phyloP scores from a whole-genome alignment of 2,888 invertebrate species.

The Clunio marinus region DNA sequence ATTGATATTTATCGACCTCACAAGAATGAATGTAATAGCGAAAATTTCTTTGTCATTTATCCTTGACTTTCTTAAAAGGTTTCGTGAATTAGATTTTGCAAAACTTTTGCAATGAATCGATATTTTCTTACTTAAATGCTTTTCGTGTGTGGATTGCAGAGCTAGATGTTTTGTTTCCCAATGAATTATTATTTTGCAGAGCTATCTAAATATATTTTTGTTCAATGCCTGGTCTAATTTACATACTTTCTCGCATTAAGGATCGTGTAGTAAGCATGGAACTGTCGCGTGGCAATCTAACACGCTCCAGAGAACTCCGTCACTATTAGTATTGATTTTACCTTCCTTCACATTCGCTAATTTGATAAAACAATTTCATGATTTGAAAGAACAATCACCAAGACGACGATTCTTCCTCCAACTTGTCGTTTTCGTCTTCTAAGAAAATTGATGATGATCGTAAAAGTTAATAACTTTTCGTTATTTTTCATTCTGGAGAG shows the following conservation, averaged over 20 bases:
- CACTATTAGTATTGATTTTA: background rate
- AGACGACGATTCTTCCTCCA: background rate
- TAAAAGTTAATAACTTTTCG: background rate
- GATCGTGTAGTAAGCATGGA: background rate
- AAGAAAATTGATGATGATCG: background rate
- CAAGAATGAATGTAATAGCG: background rate
- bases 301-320: background rate
- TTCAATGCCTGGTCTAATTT: conserved; percentile 4
- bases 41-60: background rate
- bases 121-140: background rate
- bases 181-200: background rate
- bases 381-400: background rate
- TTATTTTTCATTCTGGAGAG: background rate
- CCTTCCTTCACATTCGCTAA: background rate
- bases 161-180: too few relatives aligned
- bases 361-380: background rate
- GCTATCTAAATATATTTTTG: background rate
- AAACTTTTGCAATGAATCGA: background rate
- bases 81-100: too few relatives aligned
- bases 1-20: too few relatives aligned
- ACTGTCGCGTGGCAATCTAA: background rate
- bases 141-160: background rate
- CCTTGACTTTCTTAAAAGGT: background rate
- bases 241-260: background rate
- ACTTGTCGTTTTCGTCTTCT: background rate